A percentile compares a stretch with the other conserved stretches of the same genome.
phyloP scores from a whole-genome alignment of 2,797 vertebrate species.

The Natrix natrix region DNA sequence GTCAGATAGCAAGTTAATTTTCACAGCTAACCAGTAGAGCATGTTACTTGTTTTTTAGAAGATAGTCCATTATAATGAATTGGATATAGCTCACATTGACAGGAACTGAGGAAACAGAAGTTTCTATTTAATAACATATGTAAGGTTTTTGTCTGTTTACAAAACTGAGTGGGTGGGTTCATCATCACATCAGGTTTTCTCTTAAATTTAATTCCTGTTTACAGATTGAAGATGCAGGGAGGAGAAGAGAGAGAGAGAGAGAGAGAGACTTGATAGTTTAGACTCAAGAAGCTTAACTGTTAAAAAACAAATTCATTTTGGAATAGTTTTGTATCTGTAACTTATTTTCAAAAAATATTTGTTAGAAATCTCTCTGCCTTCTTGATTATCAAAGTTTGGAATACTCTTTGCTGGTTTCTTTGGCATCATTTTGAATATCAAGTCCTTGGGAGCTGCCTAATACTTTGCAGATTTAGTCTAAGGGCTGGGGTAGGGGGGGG shows the following conservation, averaged over 20 bases:
- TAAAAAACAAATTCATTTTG: conserved; percentile 22
- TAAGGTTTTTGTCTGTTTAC: conserved; percentile 62
- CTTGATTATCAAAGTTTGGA: conserved; percentile 36
- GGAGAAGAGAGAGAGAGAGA: conserved; percentile 2
- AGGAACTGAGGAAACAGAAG: conserved; percentile 40
- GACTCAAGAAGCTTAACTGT: conserved; percentile 36
- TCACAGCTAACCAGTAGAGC: conserved; percentile 25
- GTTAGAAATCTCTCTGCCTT: conserved; percentile 13
- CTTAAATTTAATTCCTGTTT: conserved; percentile 62
- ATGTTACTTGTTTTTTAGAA: conserved; percentile 37
- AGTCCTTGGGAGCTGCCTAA: conserved; percentile 20
- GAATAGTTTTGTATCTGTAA: conserved; percentile 21
- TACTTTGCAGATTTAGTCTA: conserved; percentile 50
- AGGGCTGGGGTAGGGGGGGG: background rate
- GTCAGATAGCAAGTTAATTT: conserved; percentile 38
- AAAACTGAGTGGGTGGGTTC: conserved; percentile 64
- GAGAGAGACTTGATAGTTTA: conserved; percentile 36
- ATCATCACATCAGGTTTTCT: conserved; percentile 43
- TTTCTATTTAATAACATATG: conserved; percentile 67
- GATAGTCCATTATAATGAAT: background rate
- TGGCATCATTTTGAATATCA: conserved; percentile 32
- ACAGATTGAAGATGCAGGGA: conserved; percentile 35
- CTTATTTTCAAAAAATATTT: conserved; percentile 33
- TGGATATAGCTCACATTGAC: conserved; percentile 42
- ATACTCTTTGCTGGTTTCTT: conserved; percentile 24